A percentile compares a stretch with the other conserved stretches of the same genome.
Conservation (phyloP, 2,888 invertebrate genomes). For the Lepidocyrtinus sp. region DNA sequence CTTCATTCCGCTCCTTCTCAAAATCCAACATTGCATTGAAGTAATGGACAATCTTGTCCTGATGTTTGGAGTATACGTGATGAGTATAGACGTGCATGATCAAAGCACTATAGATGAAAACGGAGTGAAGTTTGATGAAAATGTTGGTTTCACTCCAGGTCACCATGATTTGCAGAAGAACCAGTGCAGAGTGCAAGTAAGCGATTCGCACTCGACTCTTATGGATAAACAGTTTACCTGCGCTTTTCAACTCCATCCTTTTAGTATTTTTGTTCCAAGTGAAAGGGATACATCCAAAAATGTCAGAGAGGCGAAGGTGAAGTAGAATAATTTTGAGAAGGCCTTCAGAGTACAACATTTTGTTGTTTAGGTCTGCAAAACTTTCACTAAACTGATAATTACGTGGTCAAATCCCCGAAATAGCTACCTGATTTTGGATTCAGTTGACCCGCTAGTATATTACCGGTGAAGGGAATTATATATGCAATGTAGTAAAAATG, state of each 20-base stretch:
- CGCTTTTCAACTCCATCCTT: not conserved
- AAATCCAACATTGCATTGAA: conserved; percentile 18
- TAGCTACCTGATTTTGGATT: too few species aligned
- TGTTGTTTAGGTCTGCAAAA: too few species aligned
- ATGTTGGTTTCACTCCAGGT: not conserved
- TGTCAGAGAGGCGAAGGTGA: not conserved
- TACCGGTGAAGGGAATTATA: too few species aligned
- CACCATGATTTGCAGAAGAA: not conserved
- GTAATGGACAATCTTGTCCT: not conserved
- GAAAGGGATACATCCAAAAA: not conserved
- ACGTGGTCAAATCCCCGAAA: too few species aligned
- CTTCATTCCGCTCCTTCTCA: too few species aligned
- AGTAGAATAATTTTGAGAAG: not conserved
- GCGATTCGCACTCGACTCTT: not conserved
- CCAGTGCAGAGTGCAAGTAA: not conserved
- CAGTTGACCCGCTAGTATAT: too few species aligned
- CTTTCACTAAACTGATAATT: too few species aligned
- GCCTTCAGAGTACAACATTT: not conserved
- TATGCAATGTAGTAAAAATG: too few species aligned
- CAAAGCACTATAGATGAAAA: not conserved
- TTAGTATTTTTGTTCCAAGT: not conserved
- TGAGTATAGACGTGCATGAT: conserved; percentile 16
- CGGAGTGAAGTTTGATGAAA: conserved; percentile 12
- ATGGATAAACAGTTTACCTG: not conserved
- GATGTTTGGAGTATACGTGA: not conserved